Conservation (phyloP, 2,888 invertebrate species). For the Acleris emargana region DNA sequence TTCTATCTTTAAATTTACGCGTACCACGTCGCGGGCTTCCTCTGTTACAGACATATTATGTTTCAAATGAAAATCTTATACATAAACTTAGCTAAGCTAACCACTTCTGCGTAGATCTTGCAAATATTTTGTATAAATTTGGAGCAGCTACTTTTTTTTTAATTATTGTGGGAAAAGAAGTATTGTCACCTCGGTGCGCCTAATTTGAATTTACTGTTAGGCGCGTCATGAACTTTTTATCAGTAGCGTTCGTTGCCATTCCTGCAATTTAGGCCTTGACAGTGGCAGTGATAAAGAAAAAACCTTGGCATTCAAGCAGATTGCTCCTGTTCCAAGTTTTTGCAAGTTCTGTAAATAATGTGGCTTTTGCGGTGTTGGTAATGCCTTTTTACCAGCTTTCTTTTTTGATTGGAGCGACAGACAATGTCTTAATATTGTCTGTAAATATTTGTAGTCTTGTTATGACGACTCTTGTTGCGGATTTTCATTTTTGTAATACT, state of each 20-base stretch:
- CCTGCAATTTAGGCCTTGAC: constrained; percentile 23
- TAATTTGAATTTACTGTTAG: constrained; percentile 24
- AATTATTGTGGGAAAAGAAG: constrained; percentile 6
- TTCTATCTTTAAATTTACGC: too few relatives aligned
- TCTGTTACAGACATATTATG: too few relatives aligned
- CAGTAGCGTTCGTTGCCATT: constrained; percentile 4
- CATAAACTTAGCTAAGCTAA: too few relatives aligned
- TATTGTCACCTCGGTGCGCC: constrained; percentile 2
- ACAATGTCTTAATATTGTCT: too few relatives aligned
- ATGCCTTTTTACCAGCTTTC: constrained; percentile 58
- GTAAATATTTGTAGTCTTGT: too few relatives aligned
- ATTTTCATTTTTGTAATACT: too few relatives aligned
- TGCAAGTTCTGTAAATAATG: constrained; percentile 53
- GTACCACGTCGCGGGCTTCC: too few relatives aligned
- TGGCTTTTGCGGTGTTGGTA: constrained; percentile 48
- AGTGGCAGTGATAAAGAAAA: constrained; percentile 9
- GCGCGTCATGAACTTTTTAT: constrained; percentile 14
- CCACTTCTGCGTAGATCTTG: too few relatives aligned
- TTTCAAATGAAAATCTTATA: too few relatives aligned
- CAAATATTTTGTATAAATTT: too few relatives aligned
- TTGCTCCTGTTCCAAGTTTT: constrained; percentile 41
- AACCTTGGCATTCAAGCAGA: constrained; percentile 9
- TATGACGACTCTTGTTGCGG: too few relatives aligned
- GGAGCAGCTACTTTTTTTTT: not conserved
- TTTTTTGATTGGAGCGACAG: constrained; percentile 46